phyloP scores from a whole-genome alignment of 1,140 invertebrate species.

The Formica selysi region DNA sequence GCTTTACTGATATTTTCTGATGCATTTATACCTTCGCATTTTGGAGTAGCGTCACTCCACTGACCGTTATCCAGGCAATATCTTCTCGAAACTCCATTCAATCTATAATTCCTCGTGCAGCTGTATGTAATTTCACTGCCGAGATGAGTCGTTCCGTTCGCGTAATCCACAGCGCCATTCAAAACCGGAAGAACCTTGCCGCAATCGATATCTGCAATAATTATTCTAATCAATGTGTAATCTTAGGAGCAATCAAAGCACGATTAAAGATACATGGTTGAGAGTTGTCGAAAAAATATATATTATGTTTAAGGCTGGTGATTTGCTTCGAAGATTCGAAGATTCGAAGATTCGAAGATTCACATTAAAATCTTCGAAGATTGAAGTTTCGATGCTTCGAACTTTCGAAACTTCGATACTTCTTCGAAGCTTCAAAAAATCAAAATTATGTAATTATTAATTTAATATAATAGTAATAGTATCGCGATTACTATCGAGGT shows the following conservation, averaged over 20 bases:
- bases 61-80: slow-evolving; percentile 91
- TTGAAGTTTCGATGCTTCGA: too few relatives aligned
- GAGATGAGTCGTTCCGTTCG: slow-evolving; percentile 92
- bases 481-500: too few relatives aligned
- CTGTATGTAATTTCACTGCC: slow-evolving; percentile 92
- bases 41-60: slow-evolving; percentile 94
- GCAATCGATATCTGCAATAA: slow-evolving; percentile 93
- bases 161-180: slow-evolving; percentile 93
- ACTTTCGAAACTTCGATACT: too few relatives aligned
- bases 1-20: too few relatives aligned
- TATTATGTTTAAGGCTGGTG: neutral
- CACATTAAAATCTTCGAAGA: too few relatives aligned
- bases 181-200: slow-evolving; percentile 92
- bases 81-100: slow-evolving; percentile 91
- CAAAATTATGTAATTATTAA: too few relatives aligned
- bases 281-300: neutral
- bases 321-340: too few relatives aligned
- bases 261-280: neutral
- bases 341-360: too few relatives aligned
- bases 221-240: neutral
- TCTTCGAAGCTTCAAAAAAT: too few relatives aligned
- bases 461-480: too few relatives aligned
- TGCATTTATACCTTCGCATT: slow-evolving; percentile 92
- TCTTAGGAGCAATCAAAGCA: neutral
- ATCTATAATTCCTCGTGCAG: slow-evolving; percentile 93